Conservation (phyloP, 2,797 vertebrate species). For the Neomorphus geoffroyi region DNA sequence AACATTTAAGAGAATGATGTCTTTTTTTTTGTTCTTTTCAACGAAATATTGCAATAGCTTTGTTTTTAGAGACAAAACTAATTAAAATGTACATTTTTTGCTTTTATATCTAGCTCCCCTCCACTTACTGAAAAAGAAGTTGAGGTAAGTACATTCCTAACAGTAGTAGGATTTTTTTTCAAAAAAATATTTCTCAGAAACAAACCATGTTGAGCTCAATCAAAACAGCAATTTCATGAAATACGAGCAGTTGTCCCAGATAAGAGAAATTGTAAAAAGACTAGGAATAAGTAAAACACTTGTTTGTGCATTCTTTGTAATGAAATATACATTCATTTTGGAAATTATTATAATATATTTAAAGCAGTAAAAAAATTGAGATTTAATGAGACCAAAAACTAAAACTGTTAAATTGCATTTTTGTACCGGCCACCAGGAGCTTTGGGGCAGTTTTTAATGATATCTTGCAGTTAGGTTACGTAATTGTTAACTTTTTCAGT, state of each 20-base stretch:
- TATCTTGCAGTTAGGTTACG: background rate
- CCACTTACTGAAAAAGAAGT: slow-evolving; percentile 97
- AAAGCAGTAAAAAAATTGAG: background rate
- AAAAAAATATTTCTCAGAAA: background rate
- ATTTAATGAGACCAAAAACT: background rate
- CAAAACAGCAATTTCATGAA: background rate
- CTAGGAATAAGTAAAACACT: background rate
- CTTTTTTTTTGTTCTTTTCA: background rate
- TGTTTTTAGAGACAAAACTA: background rate
- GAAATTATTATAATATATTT: background rate
- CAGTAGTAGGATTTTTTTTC: background rate
- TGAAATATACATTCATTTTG: background rate
- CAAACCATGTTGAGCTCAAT: background rate
- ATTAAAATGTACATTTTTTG: background rate
- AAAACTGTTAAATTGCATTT: background rate
- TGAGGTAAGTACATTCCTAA: slow-evolving; percentile 87
- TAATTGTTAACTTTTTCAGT: background rate
- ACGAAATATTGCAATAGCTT: background rate
- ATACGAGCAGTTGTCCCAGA: background rate
- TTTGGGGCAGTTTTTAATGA: background rate
- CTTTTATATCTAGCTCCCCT: slow-evolving; percentile 83
- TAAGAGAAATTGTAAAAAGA: background rate
- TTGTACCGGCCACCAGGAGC: background rate
- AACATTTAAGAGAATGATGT: background rate
- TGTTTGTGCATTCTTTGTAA: background rate